A percentile compares a stretch with the other conserved stretches of the same genome.
Conservation (phyloP, 1,140 invertebrate species). For the Scaptodrosophila lebanonensis region DNA sequence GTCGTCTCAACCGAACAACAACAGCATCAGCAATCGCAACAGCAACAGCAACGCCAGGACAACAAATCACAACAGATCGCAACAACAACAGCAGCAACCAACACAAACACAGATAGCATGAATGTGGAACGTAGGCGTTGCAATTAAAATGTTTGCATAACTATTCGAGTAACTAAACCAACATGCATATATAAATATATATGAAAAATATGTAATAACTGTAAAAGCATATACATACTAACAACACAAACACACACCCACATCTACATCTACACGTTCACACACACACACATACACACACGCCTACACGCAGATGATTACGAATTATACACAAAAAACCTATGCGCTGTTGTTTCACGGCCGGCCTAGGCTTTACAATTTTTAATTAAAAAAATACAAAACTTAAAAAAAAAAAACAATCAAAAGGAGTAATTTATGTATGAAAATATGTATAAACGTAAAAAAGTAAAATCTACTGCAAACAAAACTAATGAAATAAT, state of each 20-base stretch:
- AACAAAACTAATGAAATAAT: conserved; percentile 34
- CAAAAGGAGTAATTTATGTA: conserved; percentile 54
- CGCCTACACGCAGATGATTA: conserved; percentile 38
- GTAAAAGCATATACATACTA: conserved; percentile 47
- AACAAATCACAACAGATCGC: conserved; percentile 14
- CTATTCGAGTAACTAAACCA: conserved; percentile 60
- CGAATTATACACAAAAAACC: conserved; percentile 68
- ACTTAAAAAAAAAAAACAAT: conserved; percentile 52
- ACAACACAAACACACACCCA: conserved; percentile 24
- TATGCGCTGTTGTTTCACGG: background rate
- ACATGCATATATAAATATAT: conserved; percentile 35
- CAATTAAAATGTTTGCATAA: conserved; percentile 56
- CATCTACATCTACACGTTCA: conserved; percentile 6
- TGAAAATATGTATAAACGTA: conserved; percentile 66
- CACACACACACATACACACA: conserved; percentile 22
- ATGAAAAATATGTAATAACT: conserved; percentile 64
- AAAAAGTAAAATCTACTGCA: conserved; percentile 40
- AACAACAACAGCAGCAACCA: conserved; percentile 20
- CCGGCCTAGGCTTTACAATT: conserved; percentile 64
- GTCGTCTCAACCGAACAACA: conserved; percentile 26
- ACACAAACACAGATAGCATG: conserved; percentile 20
- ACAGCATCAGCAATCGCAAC: conserved; percentile 5
- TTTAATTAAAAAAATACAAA: conserved; percentile 49
- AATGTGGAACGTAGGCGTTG: conserved; percentile 41
- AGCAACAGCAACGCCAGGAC: conserved; percentile 25